Evolutionary conservation across 2,888 invertebrate species (phyloP), one percentile per base, ranked within the genome.

Genomic region (Silvanus unidentatus): DNA sequence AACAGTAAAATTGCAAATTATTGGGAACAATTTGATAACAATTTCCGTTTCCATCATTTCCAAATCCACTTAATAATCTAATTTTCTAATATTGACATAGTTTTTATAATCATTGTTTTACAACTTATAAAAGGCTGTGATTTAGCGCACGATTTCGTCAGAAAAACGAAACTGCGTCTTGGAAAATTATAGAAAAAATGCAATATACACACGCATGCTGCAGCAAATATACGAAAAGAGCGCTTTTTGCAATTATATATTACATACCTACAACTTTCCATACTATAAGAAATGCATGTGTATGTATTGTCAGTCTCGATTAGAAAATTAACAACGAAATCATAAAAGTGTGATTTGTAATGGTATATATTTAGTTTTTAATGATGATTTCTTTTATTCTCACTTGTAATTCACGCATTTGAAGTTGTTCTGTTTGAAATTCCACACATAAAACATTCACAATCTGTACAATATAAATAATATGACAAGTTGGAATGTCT

Each of bases 271-370:
- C n/a, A n/a, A n/a, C n/a, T n/a, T n/a, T n/a, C n/a, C n/a, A n/a
- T n/a, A n/a, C 40, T 46, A 40, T 43, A 49, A 48, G 49, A 52
- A 47, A 50, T 54, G 51, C 52, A 37, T 37, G 52, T 57, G 58
- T 60, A 58, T 54, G 60, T 61, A 61, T 62, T 62, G 61, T 63
- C 63, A 63, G 62, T 62, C 63, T 63, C 60, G 50, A 57, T 55
- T 52, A 54, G n/a, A n/a, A n/a, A n/a, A n/a, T n/a, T n/a, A 55
- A 53, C 49, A 58, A 51, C 39, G 45, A 39, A 52, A 54, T n/a
- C n/a, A n/a, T n/a, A n/a, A n/a, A n/a, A n/a, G n/a, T n/a, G n/a
- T n/a, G n/a, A n/a, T n/a, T n/a, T n/a, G n/a, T n/a, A n/a, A n/a
- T n/a, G n/a, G n/a, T n/a, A n/a, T n/a, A n/a, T n/a, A n/a, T n/a